phyloP scores from a whole-genome alignment of 2,888 invertebrate genomes.

The Lasioglossum pauxillum region DNA sequence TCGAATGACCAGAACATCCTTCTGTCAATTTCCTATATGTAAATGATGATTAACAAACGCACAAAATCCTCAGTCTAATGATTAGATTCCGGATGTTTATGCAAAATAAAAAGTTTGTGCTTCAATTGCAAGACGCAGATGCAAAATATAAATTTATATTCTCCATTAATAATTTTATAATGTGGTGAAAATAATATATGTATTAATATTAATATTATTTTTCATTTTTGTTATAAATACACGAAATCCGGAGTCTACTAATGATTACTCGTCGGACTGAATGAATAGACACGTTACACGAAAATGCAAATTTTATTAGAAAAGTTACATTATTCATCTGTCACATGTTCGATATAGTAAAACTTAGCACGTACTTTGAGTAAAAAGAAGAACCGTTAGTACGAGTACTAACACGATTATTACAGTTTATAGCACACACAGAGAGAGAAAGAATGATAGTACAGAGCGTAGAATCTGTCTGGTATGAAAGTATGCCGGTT shows the following conservation, averaged over 20 bases:
- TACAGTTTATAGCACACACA: constrained; percentile 1
- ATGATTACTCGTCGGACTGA: not conserved
- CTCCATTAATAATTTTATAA: too few species aligned
- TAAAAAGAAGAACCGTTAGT: constrained; percentile 9
- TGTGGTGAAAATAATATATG: too few species aligned
- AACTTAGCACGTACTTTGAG: not conserved
- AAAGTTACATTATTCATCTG: constrained; percentile 25
- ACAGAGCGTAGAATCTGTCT: not conserved
- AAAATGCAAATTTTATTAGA: constrained; percentile 29
- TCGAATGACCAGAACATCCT: not conserved
- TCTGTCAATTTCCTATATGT: not conserved
- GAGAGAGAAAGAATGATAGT: constrained; percentile 1
- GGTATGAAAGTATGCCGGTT: constrained; percentile 26
- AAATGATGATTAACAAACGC: not conserved
- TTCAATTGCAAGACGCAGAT: not conserved
- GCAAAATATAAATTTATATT: too few species aligned
- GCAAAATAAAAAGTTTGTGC: not conserved
- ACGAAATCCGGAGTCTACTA: not conserved
- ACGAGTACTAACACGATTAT: constrained; percentile 5
- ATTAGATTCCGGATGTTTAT: not conserved
- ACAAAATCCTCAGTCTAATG: not conserved
- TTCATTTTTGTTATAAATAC: not conserved
- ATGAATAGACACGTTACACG: not conserved
- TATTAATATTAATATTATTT: too few species aligned
- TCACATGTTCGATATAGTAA: not conserved